Evolutionary conservation across 2,113 vertebrate genomes (phyloP), one percentile per base, ranked within the genome.

Genomic region (Notothenia coriiceps): DNA sequence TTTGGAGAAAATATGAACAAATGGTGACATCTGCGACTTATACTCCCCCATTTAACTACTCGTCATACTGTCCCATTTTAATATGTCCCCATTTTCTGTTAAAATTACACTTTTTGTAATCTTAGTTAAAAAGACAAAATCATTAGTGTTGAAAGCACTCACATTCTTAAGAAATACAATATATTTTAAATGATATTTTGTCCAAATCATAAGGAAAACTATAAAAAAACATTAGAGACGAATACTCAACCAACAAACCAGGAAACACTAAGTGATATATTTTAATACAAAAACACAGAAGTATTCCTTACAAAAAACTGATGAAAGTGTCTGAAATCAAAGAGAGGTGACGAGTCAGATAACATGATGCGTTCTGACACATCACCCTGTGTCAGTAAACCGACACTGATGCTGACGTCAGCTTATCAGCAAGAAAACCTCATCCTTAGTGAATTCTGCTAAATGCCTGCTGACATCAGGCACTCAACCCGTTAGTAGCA

Each of bases 221-320:
- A 5, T 47, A 25, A 8, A 10, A 54, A 33, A 49, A 40, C 0
- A 51, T 20, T 17, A 0, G 5, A 60, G 20, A 52, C 12, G 9
- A 29, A 13, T 33, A 50, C 13, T 11, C 75, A 57, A 60, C 17
- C 63, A 68, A 67, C 12, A 17, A 46, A 50, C 6, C 4, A 46
- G 25, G 12, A 67, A 2, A 63, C 14, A 71, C 22, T 14, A 25
- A 43, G 2, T 17, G 6, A 62, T 9, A 79, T 4, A 5, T 62
- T 91, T 88, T 91, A 85, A 70, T 88, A 86, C n/a, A 87, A 85
- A 84, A 47, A 70, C 67, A 33, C 50, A 78, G 59, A 15, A 62
- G 14, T 20, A 66, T 80, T 75, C 40, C 2, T 66, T 33, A 52
- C 0, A 10, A 0, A 10, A n/a, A 55, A 73, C 60, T 59, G 10